Evolutionary conservation across 2,888 invertebrate genomes (phyloP).

Genomic region (Trichogramma dendrolimi): DNA sequence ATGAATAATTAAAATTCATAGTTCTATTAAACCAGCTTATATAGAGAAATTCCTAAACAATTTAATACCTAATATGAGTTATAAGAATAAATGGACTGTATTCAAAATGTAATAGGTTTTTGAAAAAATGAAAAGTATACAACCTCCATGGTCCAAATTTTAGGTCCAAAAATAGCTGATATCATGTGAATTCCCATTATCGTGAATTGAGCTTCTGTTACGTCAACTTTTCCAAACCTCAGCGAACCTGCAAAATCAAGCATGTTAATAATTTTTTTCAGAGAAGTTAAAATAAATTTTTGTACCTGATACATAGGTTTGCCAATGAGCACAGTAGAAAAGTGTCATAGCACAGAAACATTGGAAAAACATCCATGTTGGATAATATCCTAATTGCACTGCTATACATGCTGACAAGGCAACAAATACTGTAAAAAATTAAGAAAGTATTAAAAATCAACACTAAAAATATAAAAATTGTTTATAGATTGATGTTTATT

Average conservation of each 20-base stretch:
- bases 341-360: conserved; percentile 91
- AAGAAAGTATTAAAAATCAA: conserved; percentile 9
- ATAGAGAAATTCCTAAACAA: neutral
- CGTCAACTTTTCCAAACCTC: conserved; percentile 88
- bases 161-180: conserved; percentile 81
- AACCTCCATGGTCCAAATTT: conserved; percentile 80
- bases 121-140: conserved; percentile 38
- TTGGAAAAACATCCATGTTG: conserved; percentile 92
- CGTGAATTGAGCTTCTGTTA: conserved; percentile 95
- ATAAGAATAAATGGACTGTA: neutral
- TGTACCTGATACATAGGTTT: conserved; percentile 91
- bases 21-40: too few species aligned
- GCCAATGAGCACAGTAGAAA: conserved; percentile 99
- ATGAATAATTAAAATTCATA: too few species aligned
- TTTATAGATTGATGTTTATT: neutral
- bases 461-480: neutral
- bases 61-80: conserved; percentile 4
- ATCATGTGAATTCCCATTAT: conserved; percentile 85
- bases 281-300: neutral
- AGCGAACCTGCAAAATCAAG: conserved; percentile 61
- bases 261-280: neutral
- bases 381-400: conserved; percentile 85
- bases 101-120: neutral
- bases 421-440: conserved; percentile 73
- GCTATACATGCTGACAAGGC: conserved; percentile 93